Evolutionary conservation across 30 jellyfish, hydroid and myxozoan genomes (phyloP), one percentile per base, ranked within the genome.

Genomic region (Aurelia aurita complex sp. Pacific): DNA sequence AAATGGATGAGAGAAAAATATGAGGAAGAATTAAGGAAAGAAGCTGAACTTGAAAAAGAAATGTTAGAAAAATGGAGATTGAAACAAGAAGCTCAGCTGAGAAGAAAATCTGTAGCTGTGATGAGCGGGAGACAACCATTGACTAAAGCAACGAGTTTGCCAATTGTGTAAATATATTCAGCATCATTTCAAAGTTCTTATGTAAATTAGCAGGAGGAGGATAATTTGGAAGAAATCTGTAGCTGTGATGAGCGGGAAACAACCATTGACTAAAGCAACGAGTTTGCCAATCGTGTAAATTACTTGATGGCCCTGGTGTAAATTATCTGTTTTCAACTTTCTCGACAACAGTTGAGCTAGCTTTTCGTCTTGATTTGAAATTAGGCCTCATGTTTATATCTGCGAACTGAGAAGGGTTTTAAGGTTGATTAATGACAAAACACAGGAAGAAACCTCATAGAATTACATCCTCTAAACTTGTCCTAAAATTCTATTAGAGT

Each of bases 1-100:
- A 73, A 84, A 52, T 84, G 93, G 93, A 84, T 84, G 87, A 62
- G 74, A 67, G 87, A 73, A 64, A 84, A 84, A 73, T 84, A 73
- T 35, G 87, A 84, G 40, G 87, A 84, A 74, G 93, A 84, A 19
- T 67, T 84, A 8, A 60, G 76, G 38, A 61, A 54, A 36, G 93
- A 84, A 51, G 93, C 64, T 62, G 87, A 84, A 67, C 84, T 84
- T 4, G 74, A 73, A 29, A 77, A 69, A 14, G 60, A 36, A 17
- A 71, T 84, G 93, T 62, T 62, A 18, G 93, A 84, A 74, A 84
- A 74, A 64, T 84, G 93, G 93, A 84, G 73, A 77, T 1, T 73
- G 40, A 84, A 74, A 73, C 80, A 84, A 51, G 75, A 84, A 73
- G 52, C 46, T 15, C 57, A 38, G 23, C 35, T 12, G 9, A 70